Evolutionary conservation across 2,888 invertebrate genomes (phyloP).

Genomic region (Oxystoma pomonae): DNA sequence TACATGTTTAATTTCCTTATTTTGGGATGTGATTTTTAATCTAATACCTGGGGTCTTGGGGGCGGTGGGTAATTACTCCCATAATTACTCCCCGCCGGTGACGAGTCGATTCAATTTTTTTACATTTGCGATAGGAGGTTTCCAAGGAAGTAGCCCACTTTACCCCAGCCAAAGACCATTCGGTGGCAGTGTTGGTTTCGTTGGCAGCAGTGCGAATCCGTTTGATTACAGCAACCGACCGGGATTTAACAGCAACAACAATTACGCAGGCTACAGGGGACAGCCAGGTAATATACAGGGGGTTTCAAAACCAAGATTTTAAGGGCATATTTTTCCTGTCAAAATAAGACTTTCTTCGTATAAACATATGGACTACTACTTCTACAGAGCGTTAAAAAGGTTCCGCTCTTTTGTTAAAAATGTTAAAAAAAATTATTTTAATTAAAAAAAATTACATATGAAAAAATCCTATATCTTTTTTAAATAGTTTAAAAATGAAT

Average conservation of each 20-base stretch:
- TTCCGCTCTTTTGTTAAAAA: conserved; percentile 12
- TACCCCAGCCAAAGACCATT: not conserved
- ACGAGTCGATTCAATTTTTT: too few relatives aligned
- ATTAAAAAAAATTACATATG: too few relatives aligned
- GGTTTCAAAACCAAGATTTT: too few relatives aligned
- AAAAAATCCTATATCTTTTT: too few relatives aligned
- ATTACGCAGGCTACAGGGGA: not conserved
- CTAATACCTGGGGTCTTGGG: too few relatives aligned
- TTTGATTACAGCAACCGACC: not conserved
- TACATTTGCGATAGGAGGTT: too few relatives aligned
- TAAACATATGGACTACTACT: not conserved
- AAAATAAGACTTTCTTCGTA: not conserved
- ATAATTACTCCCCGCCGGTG: too few relatives aligned
- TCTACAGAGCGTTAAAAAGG: conserved; percentile 24
- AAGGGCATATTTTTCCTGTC: conserved; percentile 15
- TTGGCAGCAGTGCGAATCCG: not conserved
- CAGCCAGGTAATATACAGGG: not conserved
- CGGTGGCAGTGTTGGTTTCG: not conserved
- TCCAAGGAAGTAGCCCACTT: not conserved
- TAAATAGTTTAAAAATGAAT: too few relatives aligned
- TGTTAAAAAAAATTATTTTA: too few relatives aligned
- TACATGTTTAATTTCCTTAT: too few relatives aligned
- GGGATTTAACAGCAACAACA: not conserved
- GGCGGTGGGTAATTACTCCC: too few relatives aligned
- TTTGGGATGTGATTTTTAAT: too few relatives aligned